These are phyloP conservation scores for Eumeta japonica DNA, from an alignment of 1,140 invertebrate species.

Conservation along the genomic window DNA sequence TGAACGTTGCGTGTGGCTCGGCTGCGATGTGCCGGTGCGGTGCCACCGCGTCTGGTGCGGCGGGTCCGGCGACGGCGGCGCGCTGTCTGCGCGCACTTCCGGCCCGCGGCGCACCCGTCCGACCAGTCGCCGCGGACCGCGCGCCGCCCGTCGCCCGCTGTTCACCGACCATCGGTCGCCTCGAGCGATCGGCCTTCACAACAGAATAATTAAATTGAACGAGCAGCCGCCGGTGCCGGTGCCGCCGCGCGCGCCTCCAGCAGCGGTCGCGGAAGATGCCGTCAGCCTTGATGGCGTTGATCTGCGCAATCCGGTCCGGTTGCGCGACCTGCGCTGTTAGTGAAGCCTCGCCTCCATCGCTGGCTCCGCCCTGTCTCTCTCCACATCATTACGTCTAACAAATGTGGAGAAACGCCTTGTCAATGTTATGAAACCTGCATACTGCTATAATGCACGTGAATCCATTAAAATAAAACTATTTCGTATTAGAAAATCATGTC, in stretches of 20 bases:
- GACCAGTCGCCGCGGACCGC: slow-evolving; percentile 47
- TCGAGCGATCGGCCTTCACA: slow-evolving; percentile 52
- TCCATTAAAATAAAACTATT: no score
- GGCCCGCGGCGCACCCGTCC: slow-evolving; percentile 49
- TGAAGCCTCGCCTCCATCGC: no score
- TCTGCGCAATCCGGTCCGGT: slow-evolving; percentile 50
- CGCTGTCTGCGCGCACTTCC: slow-evolving; percentile 50
- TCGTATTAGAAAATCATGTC: no score
- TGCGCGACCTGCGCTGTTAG: slow-evolving; percentile 38
- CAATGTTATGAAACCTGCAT: no score
- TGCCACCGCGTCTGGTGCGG: slow-evolving; percentile 45
- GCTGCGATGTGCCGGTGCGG: slow-evolving; percentile 46
- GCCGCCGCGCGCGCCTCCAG: slow-evolving; percentile 29
- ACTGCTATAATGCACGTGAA: no score
- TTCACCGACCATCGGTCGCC: slow-evolving; percentile 40
- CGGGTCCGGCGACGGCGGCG: slow-evolving; percentile 36
- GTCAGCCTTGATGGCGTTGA: slow-evolving; percentile 51
- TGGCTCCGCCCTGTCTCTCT: no score
- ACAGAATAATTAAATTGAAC: slow-evolving; percentile 51
- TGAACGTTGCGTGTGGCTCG: slow-evolving; percentile 39
- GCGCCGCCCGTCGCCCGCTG: slow-evolving; percentile 42
- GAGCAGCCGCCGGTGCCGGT: slow-evolving; percentile 22
- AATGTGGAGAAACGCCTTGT: no score
- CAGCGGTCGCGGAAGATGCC: slow-evolving; percentile 43
- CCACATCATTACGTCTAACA: no score